Conservation (phyloP, 2,888 invertebrate species). For the Drosophila anceps region DNA sequence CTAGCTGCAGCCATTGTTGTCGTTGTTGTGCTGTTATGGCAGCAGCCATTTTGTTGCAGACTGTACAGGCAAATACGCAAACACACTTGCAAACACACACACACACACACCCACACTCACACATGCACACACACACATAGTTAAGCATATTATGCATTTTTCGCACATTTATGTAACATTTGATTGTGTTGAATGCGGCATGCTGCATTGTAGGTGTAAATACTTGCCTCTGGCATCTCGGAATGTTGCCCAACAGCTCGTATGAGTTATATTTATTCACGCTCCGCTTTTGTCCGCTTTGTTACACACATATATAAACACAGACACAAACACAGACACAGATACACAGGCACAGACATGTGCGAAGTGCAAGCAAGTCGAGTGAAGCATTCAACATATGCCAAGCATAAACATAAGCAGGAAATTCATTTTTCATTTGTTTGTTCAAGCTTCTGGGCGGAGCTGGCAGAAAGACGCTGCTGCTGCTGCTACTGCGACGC, state of each 20-base stretch:
- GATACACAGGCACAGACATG: conserved; percentile 12
- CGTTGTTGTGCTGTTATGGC: conserved; percentile 38
- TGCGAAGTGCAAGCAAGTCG: conserved; percentile 48
- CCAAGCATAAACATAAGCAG: conserved; percentile 79
- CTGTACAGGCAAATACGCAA: conserved; percentile 18
- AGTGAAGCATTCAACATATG: conserved; percentile 73
- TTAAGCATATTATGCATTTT: conserved; percentile 74
- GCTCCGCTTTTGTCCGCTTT: conserved; percentile 72
- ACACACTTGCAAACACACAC: conserved; percentile 10
- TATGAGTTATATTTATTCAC: conserved; percentile 78
- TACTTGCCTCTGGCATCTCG: conserved; percentile 72
- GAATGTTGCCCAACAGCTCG: conserved; percentile 66
- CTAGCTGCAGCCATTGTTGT: conserved; percentile 51
- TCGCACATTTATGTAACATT: conserved; percentile 69
- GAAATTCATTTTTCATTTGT: conserved; percentile 81
- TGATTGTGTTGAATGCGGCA: conserved; percentile 60
- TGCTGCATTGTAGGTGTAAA: conserved; percentile 69
- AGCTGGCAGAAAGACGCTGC: conserved; percentile 55
- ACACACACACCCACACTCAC: too few species aligned
- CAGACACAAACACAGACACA: conserved; percentile 7
- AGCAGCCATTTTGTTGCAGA: conserved; percentile 65
- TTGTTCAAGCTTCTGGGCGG: conserved; percentile 61
- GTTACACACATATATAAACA: conserved; percentile 40
- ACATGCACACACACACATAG: conserved; percentile 27
- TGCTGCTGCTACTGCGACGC: conserved; percentile 33